Conservation (phyloP, 1,140 invertebrate species). For the Drosophila mojavensis region DNA sequence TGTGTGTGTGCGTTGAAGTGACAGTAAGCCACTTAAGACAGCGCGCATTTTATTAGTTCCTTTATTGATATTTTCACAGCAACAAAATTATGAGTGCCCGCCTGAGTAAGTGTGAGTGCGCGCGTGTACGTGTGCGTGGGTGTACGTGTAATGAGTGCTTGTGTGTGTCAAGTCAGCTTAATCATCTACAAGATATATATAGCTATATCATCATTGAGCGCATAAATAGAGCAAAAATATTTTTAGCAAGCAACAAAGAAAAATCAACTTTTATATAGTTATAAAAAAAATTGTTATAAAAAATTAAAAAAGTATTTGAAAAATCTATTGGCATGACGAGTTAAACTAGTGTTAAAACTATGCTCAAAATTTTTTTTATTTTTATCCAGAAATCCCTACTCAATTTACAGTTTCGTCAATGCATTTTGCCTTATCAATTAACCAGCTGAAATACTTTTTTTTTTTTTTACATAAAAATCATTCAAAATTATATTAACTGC, state of each 20-base stretch:
- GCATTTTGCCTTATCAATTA: no score
- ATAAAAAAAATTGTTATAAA: no score
- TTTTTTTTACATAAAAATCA: no score
- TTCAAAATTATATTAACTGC: no score
- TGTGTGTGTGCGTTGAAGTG: conserved; percentile 60
- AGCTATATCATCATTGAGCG: background rate
- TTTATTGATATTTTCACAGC: conserved; percentile 82
- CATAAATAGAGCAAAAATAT: background rate
- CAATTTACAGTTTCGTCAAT: no score
- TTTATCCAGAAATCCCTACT: no score
- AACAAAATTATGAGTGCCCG: conserved; percentile 74
- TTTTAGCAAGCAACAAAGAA: background rate
- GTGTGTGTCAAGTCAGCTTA: conserved; percentile 11
- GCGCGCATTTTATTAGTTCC: conserved; percentile 82
- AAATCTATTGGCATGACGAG: no score
- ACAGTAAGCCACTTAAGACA: conserved; percentile 80
- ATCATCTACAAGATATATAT: background rate
- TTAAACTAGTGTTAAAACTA: no score
- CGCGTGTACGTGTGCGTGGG: background rate
- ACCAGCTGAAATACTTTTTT: no score
- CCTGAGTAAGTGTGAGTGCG: conserved; percentile 12
- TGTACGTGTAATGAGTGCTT: conserved; percentile 16
- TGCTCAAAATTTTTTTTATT: no score
- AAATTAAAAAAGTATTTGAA: no score
- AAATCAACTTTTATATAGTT: no score